Evolutionary conservation across 2,888 invertebrate genomes (phyloP), one percentile per base, ranked within the genome.

Genomic region (Drosophila mayaguana): DNA sequence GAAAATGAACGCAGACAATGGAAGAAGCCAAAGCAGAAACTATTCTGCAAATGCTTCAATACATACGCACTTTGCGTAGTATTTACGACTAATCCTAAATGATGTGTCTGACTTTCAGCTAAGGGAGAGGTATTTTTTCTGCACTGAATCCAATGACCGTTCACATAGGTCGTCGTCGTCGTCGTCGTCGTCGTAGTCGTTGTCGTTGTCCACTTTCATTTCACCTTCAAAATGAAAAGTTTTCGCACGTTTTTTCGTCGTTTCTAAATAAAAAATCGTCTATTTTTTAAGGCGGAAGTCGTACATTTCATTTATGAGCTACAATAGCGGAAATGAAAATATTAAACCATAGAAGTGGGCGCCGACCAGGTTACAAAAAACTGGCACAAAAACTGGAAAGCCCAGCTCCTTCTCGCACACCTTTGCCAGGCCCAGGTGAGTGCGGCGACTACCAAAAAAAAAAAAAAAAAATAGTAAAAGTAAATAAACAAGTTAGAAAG

Each of bases 291-390:
- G 34, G 56, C 77, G 78, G 81, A 84, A 87, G 83, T 81, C 83
- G 63, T 80, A 83, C 81, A 67, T 89, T 84, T 75, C 80, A 81
- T 87, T 80, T 84, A 84, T 86, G 84, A 78, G 69, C 71, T 64
- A 82, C 78, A 75, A 75, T 63, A 76, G 79, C 82, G 88, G 89
- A 88, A 89, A 88, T 88, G 88, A 83, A 89, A 88, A 83, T 84
- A 77, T 80, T 81, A 88, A 83, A 65, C 84, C 89, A 81, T 83
- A 85, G 78, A 86, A 83, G 65, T 83, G 74, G 38, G 72, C 60
- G 53, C 25, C 36, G 62, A 43, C 46, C 53, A 36, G 42, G 28
- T 48, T n/a, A n/a, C 38, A 56, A n/a, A 56, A n/a, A n/a, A n/a
- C n/a, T n/a, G n/a, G n/a, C n/a, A n/a, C n/a, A n/a, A 28, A 32